These are phyloP conservation scores for Lycia hirtaria DNA, from an alignment of 2,888 invertebrate species.

Conservation along the genomic window DNA sequence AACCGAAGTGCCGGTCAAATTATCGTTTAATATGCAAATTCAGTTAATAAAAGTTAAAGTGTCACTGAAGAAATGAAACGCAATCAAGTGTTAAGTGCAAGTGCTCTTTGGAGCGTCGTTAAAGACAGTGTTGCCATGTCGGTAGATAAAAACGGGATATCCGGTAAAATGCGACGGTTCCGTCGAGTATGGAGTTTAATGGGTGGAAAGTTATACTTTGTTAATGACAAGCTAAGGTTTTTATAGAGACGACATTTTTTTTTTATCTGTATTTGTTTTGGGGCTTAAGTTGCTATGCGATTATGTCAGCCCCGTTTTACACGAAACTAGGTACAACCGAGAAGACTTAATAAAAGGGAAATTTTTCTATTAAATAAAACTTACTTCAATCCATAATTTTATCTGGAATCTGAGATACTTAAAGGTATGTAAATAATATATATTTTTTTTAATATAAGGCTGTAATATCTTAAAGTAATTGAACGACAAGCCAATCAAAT, in stretches of 20 bases:
- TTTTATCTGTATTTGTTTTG: no score
- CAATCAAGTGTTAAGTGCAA: conserved; percentile 52
- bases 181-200: neutral
- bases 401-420: no score
- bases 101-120: conserved; percentile 34
- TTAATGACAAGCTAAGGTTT: conserved; percentile 2
- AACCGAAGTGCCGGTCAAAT: conserved; percentile 23
- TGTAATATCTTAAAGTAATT: no score
- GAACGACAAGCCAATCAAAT: no score
- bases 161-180: neutral
- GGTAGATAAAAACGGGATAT: conserved; percentile 10
- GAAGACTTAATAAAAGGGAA: no score
- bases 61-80: conserved; percentile 44
- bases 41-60: conserved; percentile 48
- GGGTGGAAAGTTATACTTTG: conserved; percentile 1
- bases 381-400: no score
- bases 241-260: neutral
- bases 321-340: no score
- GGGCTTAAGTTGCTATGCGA: no score
- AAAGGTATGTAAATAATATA: no score
- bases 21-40: conserved; percentile 44
- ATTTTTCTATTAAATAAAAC: no score
- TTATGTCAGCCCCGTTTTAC: no score
- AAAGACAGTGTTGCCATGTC: conserved; percentile 19
- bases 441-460: no score